phyloP scores from a whole-genome alignment of 2,113 vertebrate genomes.

The Phodopus roborovskii region DNA sequence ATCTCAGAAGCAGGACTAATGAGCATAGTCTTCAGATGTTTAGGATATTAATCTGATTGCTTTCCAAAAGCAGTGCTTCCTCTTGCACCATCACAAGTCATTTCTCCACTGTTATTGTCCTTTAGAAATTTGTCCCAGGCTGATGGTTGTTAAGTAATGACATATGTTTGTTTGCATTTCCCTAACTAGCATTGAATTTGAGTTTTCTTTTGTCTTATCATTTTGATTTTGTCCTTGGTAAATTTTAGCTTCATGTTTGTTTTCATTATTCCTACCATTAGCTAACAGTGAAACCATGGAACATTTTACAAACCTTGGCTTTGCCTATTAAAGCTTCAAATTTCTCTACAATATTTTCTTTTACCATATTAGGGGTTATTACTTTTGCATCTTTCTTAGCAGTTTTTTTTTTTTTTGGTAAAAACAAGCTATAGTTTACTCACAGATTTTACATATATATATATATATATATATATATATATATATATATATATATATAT shows the following conservation, averaged over 20 bases:
- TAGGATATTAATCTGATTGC: not conserved
- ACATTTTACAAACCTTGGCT: not conserved
- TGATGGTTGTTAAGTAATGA: conserved; percentile 49
- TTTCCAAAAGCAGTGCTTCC: conserved; percentile 43
- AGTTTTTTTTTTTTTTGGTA: not conserved
- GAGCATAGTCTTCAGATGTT: conserved; percentile 25
- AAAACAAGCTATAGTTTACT: not conserved
- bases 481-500: not conserved
- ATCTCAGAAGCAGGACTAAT: not conserved
- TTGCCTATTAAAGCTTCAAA: not conserved
- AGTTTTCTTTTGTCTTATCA: conserved; percentile 22
- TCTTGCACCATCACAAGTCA: conserved; percentile 35
- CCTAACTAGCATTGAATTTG: conserved; percentile 14
- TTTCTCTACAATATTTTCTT: not conserved
- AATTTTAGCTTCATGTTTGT: not conserved
- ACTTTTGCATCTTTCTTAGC: not conserved
- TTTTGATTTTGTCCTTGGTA: not conserved
- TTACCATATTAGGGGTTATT: not conserved
- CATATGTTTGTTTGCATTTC: conserved; percentile 61
- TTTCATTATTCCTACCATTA: conserved; percentile 27
- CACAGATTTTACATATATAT: not conserved
- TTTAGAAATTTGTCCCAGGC: conserved; percentile 57
- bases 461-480: no score
- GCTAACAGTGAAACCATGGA: not conserved
- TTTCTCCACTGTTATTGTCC: conserved; percentile 54